Conservation (phyloP, 2,113 vertebrate genomes). For the Phrynocephalus versicolor region DNA sequence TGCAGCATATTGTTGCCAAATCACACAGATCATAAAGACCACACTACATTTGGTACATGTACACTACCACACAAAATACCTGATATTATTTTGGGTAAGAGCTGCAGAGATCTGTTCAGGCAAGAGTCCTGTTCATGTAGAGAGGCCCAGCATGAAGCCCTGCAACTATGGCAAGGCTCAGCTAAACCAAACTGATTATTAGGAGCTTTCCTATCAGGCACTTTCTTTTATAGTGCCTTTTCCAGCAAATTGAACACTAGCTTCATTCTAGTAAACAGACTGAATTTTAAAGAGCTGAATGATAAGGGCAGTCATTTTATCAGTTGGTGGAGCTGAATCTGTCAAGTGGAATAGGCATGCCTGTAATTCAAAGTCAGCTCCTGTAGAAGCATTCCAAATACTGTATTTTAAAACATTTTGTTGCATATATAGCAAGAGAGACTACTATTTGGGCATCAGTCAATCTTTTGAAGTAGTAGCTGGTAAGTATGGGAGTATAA, state of each 20-base stretch:
- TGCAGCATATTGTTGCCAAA: too few relatives aligned
- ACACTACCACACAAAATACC: not conserved
- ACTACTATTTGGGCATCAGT: not conserved
- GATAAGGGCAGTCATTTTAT: not conserved
- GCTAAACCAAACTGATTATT: not conserved
- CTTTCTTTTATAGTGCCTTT: not conserved
- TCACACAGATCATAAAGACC: not conserved
- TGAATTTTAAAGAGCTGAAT: not conserved
- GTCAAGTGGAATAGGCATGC: not conserved
- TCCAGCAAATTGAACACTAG: not conserved
- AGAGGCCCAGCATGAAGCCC: not conserved
- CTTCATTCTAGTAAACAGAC: not conserved
- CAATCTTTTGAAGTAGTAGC: conserved; percentile 9
- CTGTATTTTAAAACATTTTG: not conserved
- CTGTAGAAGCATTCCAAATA: not conserved
- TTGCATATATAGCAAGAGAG: not conserved
- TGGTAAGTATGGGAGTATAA: not conserved
- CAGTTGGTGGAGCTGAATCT: not conserved
- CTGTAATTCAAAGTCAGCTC: not conserved
- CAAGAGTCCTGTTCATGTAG: not conserved
- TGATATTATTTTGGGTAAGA: not conserved
- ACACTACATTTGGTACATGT: not conserved
- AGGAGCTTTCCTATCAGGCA: not conserved
- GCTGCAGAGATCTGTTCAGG: not conserved
- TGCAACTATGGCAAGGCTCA: not conserved